Base-by-base conservation (phyloP, 2,888 invertebrate genomes). In the Yponomeuta malinellus region DNA sequence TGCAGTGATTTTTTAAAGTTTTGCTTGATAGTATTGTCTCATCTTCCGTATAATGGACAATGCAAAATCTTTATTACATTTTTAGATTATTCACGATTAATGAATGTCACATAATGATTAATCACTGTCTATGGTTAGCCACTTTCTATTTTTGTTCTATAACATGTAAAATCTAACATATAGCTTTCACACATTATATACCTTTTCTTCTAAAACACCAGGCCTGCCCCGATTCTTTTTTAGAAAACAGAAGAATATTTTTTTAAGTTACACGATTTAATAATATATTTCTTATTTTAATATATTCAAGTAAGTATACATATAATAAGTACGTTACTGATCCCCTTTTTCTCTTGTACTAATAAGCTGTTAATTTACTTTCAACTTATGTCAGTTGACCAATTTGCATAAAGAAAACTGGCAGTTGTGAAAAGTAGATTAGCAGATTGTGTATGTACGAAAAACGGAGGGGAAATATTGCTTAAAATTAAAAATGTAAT, bases 121-220 rank as follows among this genome's bases (percentile, higher is more conserved):
- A 86, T 88, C 84, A 89, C 79, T 78, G 82, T 88, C 72, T 90
- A 92, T 90, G 91, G 15, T 92, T 92, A 92, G 91, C 89, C 90
- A 91, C 91, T 88, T 81, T 85, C 86, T 89, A 88, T 77, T 76
- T 76, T 77, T 80, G 75, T 76, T 87, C 85, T 90, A 88, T 84
- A 74, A 89, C 89, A 90, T 87, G 82, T 83, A 78, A 76, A 78
- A 86, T 88, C 90, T 90, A 87, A 90, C 90, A 90, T 86, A 85
- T 88, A 90, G 68, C 81, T 79, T 84, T 86, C 90, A 90, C 91
- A 90, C 89, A 83, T 80, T 82, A 79, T 87, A 84, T 92, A 90
- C 91, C 95, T 95, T 96, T 93, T 94, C 84, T 83, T 93, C 93
- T 93, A 96, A 93, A 94, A 95, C 96, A 90, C 96, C 96, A 86